phyloP scores from a whole-genome alignment of 2,888 invertebrate species.

The Caradrina kadenii region DNA sequence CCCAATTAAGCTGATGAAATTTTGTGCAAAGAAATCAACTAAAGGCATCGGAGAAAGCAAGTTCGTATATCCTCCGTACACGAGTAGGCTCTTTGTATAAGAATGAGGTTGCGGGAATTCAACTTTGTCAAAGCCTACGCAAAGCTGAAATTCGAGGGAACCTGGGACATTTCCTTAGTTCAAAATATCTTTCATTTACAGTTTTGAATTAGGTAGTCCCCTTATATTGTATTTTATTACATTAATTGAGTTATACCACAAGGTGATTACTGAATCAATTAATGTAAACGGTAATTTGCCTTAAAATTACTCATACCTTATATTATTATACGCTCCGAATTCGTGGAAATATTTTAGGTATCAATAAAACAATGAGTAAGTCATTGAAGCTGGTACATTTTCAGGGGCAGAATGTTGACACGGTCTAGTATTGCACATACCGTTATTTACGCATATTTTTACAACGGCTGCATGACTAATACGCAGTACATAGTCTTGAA shows the following conservation, averaged over 20 bases:
- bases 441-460: conserved; percentile 66
- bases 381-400: conserved; percentile 52
- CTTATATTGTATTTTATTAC: background rate
- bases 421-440: conserved; percentile 53
- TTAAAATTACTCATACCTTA: conserved; percentile 20
- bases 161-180: conserved; percentile 18
- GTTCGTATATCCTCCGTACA: conserved; percentile 11
- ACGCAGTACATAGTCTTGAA: conserved; percentile 45
- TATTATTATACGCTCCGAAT: conserved; percentile 40
- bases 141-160: conserved; percentile 32
- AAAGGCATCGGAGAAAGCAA: conserved; percentile 23
- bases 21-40: conserved; percentile 30
- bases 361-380: conserved; percentile 67
- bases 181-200: conserved; percentile 10
- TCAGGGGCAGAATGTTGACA: conserved; percentile 67
- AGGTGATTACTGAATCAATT: conserved; percentile 20
- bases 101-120: conserved; percentile 35
- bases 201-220: conserved; percentile 7
- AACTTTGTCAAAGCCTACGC: conserved; percentile 45
- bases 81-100: conserved; percentile 37
- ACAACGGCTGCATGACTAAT: conserved; percentile 63
- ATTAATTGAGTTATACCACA: conserved; percentile 1
- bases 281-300: conserved; percentile 28
- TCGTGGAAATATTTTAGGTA: conserved; percentile 45
- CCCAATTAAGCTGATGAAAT: conserved; percentile 42